Conservation (phyloP, 2,888 invertebrate genomes). For the Drosophila multiciliata region DNA sequence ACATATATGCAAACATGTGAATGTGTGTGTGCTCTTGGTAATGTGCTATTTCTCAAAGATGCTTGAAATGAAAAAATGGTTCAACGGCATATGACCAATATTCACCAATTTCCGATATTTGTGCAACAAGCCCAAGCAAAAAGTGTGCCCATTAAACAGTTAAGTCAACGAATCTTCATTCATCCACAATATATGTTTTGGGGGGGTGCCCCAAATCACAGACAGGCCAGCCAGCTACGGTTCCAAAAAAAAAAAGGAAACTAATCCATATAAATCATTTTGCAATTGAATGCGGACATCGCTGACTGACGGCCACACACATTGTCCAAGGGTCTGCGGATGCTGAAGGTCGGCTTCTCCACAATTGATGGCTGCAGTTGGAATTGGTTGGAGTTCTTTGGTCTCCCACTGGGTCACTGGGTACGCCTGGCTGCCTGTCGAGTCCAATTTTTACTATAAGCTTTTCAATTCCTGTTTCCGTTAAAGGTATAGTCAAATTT, state of each 20-base stretch:
- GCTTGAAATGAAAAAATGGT: slow-evolving; percentile 22
- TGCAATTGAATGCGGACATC: slow-evolving; percentile 73
- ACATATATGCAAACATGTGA: slow-evolving; percentile 16
- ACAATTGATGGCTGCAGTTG: slow-evolving; percentile 30
- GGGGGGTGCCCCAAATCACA: slow-evolving; percentile 2
- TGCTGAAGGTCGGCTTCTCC: slow-evolving; percentile 7
- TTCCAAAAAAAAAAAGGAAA: slow-evolving; percentile 45
- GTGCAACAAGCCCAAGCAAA: slow-evolving; percentile 2
- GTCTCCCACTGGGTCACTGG: slow-evolving; percentile 9
- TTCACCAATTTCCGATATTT: slow-evolving; percentile 19
- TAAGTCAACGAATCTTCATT: slow-evolving; percentile 13
- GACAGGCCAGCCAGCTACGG: slow-evolving; percentile 26
- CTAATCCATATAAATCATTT: slow-evolving; percentile 84
- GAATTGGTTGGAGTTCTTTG: background rate
- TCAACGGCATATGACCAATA: slow-evolving; percentile 32
- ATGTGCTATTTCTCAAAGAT: slow-evolving; percentile 42
- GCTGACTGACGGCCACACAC: slow-evolving; percentile 27
- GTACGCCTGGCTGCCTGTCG: background rate
- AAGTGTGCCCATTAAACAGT: slow-evolving; percentile 7
- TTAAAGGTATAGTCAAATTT: background rate
- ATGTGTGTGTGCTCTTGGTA: slow-evolving; percentile 15
- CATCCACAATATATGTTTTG: slow-evolving; percentile 3
- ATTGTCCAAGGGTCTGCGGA: slow-evolving; percentile 3
- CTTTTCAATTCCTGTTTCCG: background rate
- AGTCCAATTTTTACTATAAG: background rate